These are phyloP conservation scores for Eueides isabella DNA, from an alignment of 1,140 invertebrate species.

Conservation along the genomic window DNA sequence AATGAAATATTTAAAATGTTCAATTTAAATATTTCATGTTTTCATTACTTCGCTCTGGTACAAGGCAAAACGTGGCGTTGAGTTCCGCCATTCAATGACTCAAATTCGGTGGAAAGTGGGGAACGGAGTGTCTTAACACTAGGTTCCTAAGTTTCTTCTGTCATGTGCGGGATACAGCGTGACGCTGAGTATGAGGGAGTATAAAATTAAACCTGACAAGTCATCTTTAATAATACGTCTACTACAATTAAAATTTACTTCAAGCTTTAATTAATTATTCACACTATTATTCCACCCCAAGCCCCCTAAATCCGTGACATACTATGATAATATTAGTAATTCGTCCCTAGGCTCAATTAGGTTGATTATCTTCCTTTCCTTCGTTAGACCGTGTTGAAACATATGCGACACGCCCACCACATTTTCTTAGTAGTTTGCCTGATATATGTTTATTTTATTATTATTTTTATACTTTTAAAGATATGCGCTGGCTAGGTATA, in stretches of 20 bases:
- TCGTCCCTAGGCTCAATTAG: slow-evolving; percentile 44
- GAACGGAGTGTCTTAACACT: background rate
- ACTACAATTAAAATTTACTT: background rate
- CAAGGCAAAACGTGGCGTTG: background rate
- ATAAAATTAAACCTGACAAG: too few species aligned
- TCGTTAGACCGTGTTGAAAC: slow-evolving; percentile 39
- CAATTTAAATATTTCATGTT: too few species aligned
- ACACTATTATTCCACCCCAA: background rate
- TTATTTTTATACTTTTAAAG: too few species aligned
- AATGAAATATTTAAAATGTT: background rate
- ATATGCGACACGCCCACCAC: slow-evolving; percentile 28
- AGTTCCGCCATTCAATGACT: background rate
- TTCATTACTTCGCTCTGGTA: background rate
- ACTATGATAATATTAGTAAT: slow-evolving; percentile 20
- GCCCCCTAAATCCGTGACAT: slow-evolving; percentile 10
- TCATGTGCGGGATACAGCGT: too few species aligned
- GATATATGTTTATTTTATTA: background rate
- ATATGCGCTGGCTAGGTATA: too few species aligned
- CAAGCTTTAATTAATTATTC: background rate
- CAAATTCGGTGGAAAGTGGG: too few species aligned
- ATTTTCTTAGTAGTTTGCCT: background rate
- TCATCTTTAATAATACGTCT: too few species aligned
- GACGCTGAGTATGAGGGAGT: too few species aligned
- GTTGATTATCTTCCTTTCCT: slow-evolving; percentile 47
- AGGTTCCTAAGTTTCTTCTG: too few species aligned